These are phyloP conservation scores for Scaptomyza caliginosa DNA, from an alignment of 2,888 invertebrate genomes.

Conservation along the genomic window DNA sequence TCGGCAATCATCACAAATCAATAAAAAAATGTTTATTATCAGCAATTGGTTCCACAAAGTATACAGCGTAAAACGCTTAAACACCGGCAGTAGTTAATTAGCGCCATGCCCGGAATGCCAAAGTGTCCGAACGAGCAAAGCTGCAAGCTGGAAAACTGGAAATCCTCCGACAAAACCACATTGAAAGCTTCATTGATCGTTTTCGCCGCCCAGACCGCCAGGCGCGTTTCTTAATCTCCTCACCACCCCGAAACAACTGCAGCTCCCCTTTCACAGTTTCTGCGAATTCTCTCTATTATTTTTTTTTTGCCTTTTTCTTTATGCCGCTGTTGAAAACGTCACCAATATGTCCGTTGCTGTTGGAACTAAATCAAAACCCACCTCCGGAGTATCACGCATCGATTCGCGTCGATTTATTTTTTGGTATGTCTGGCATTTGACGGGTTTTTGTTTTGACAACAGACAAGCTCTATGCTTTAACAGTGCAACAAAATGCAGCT, in stretches of 20 bases:
- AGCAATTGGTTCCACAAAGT: conserved; percentile 64
- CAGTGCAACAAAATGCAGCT: conserved; percentile 40
- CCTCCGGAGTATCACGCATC: conserved; percentile 72
- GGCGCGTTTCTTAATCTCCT: conserved; percentile 49
- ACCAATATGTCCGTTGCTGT: conserved; percentile 71
- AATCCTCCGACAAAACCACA: conserved; percentile 21
- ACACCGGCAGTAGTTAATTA: conserved; percentile 84
- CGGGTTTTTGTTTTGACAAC: conserved; percentile 74
- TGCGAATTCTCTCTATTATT: conserved; percentile 51
- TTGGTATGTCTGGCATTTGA: conserved; percentile 77
- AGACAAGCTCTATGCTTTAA: conserved; percentile 15
- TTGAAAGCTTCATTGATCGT: conserved; percentile 73
- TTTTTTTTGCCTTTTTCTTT: conserved; percentile 14
- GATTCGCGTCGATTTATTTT: conserved; percentile 68
- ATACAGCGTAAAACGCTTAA: conserved; percentile 30
- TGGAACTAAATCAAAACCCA: conserved; percentile 69
- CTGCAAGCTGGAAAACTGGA: conserved; percentile 39
- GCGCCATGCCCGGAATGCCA: conserved; percentile 81
- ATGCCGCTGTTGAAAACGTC: conserved; percentile 59
- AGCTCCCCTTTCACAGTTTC: conserved; percentile 42
- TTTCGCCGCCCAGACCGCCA: conserved; percentile 72
- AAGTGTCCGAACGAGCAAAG: conserved; percentile 50
- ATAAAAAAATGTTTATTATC: conserved; percentile 78
- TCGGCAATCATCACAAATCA: conserved; percentile 78
- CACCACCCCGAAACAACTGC: background rate